Evolutionary conservation across 30 jellyfish, hydroid and myxozoan species (phyloP).

Genomic region (Mastigias papua): DNA sequence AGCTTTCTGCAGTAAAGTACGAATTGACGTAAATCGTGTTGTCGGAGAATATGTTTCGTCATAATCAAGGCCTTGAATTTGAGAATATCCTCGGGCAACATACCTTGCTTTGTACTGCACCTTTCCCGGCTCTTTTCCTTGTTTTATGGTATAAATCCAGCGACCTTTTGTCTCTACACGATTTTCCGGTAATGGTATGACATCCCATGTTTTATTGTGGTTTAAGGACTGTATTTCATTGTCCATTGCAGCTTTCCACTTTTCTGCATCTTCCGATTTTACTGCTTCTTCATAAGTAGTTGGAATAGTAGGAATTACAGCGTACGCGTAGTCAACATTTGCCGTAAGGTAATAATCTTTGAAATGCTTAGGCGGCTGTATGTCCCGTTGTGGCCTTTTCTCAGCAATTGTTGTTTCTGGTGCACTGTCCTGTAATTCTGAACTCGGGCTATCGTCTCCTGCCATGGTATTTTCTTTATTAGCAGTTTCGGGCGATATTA

Average conservation of each 20-base stretch:
- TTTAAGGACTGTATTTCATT: constrained; percentile 22
- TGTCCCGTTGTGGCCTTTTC: constrained; percentile 39
- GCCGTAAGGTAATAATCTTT: constrained; percentile 18
- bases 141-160: constrained; percentile 46
- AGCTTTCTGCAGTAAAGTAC: constrained; percentile 43
- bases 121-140: constrained; percentile 23
- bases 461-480: not conserved
- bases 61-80: constrained; percentile 28
- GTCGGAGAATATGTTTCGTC: constrained; percentile 61
- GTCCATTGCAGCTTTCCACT: constrained; percentile 64
- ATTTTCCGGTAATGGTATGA: constrained; percentile 17
- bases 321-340: constrained; percentile 42
- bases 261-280: constrained; percentile 38
- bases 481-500: not conserved
- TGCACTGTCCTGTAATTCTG: not conserved
- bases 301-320: constrained; percentile 24
- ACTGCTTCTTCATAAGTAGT: constrained; percentile 40
- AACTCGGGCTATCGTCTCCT: too few species aligned
- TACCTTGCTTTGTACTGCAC: constrained; percentile 36
- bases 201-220: constrained; percentile 34
- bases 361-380: constrained; percentile 6
- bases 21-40: constrained; percentile 45
- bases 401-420: not conserved
- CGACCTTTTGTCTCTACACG: constrained; percentile 39
- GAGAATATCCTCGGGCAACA: constrained; percentile 33